These are phyloP conservation scores for Acropora yongei DNA, from an alignment of 64 coral and sea anemone species.

Conservation along the genomic window DNA sequence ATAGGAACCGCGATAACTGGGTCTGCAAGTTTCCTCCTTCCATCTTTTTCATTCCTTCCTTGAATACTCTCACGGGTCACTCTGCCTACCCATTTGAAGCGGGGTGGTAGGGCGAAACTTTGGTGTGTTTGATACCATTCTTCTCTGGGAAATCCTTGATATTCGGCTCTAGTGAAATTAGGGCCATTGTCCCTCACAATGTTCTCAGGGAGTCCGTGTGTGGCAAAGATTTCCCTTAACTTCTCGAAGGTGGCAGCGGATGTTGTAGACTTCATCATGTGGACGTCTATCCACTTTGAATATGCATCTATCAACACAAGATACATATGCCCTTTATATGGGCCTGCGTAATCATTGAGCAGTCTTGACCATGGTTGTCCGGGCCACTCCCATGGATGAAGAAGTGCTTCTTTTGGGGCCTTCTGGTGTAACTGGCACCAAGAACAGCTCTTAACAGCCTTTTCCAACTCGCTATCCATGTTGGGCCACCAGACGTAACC, in stretches of 20 bases:
- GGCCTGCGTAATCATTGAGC: background rate
- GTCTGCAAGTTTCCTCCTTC: background rate
- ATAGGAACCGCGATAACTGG: conserved; percentile 27
- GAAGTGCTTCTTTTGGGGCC: background rate
- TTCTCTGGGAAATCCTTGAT: conserved; percentile 9
- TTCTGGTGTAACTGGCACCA: background rate
- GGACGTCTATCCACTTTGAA: background rate
- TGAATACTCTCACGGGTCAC: background rate
- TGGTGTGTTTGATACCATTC: conserved; percentile 45
- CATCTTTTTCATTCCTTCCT: conserved; percentile 46
- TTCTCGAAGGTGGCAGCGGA: conserved; percentile 1
- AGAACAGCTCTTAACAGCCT: background rate
- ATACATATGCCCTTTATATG: background rate
- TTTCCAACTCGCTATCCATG: background rate
- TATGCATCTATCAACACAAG: background rate
- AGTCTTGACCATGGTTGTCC: background rate
- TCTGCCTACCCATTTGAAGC: too few relatives aligned
- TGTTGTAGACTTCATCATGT: background rate
- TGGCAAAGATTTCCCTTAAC: too few relatives aligned
- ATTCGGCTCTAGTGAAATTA: conserved; percentile 53
- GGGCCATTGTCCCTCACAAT: conserved; percentile 13
- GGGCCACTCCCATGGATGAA: conserved; percentile 16
- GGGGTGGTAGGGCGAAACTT: too few relatives aligned
- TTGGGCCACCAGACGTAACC: conserved; percentile 17
- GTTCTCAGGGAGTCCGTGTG: background rate